These are phyloP conservation scores for Trichopria drosophilae DNA, from an alignment of 2,888 invertebrate species.

Conservation along the genomic window DNA sequence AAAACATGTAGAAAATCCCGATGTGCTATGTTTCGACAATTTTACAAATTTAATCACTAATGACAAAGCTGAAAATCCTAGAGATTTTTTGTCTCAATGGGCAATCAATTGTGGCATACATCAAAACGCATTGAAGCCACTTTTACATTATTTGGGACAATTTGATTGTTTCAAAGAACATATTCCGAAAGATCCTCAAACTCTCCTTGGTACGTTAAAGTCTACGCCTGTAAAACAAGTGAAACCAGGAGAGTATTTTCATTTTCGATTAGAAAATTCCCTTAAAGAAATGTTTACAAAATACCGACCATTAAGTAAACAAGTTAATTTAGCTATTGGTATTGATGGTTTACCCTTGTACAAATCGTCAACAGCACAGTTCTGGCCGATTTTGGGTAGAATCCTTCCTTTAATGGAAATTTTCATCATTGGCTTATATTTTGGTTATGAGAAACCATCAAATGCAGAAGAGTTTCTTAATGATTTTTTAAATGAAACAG, in stretches of 20 bases:
- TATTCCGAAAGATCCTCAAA: conserved; percentile 1
- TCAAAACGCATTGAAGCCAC: too few relatives aligned
- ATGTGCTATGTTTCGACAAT: too few relatives aligned
- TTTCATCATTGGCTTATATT: background rate
- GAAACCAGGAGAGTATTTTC: background rate
- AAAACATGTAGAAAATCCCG: too few relatives aligned
- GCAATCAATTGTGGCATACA: too few relatives aligned
- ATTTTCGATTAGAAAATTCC: background rate
- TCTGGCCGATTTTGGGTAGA: conserved; percentile 1
- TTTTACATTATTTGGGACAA: background rate
- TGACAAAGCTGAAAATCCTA: too few relatives aligned
- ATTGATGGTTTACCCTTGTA: background rate
- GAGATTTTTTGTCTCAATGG: too few relatives aligned
- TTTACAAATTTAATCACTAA: too few relatives aligned
- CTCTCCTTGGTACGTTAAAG: background rate
- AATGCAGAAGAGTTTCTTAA: background rate
- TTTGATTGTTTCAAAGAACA: background rate
- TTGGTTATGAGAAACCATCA: background rate
- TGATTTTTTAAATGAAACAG: background rate
- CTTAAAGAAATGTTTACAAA: too few relatives aligned
- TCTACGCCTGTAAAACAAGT: background rate
- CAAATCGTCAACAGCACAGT: background rate
- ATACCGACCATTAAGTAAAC: too few relatives aligned
- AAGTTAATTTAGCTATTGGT: background rate
- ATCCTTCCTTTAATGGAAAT: background rate